These are phyloP conservation scores for Chouioia cunea DNA, from an alignment of 2,888 invertebrate genomes.

Conservation along the genomic window DNA sequence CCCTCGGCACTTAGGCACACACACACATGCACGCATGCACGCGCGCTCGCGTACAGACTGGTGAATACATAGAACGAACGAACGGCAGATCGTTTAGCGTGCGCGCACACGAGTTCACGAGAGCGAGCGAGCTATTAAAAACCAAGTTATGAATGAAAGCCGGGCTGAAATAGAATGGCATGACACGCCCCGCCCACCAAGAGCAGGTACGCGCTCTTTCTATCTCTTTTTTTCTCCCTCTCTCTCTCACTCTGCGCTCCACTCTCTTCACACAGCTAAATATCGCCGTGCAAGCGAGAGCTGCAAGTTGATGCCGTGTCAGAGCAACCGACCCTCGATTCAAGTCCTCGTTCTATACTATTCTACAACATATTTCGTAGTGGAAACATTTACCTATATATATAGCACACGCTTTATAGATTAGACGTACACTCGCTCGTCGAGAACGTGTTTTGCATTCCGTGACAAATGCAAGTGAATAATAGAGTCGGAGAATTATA, in stretches of 20 bases:
- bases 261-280: neutral
- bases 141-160: constrained; percentile 68
- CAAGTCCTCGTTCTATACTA: too few species aligned
- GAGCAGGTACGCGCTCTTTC: constrained; percentile 44
- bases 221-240: too few species aligned
- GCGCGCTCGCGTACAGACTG: neutral
- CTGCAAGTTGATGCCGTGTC: constrained; percentile 44
- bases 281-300: constrained; percentile 27
- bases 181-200: constrained; percentile 64
- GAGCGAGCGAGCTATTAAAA: constrained; percentile 62
- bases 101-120: neutral
- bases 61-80: neutral
- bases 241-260: too few species aligned
- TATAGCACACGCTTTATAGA: too few species aligned
- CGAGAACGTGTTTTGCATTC: too few species aligned
- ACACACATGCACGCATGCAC: neutral
- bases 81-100: neutral
- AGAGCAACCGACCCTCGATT: constrained; percentile 48
- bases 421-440: too few species aligned
- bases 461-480: too few species aligned
- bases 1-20: neutral
- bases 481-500: too few species aligned
- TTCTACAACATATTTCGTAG: too few species aligned
- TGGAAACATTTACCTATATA: too few species aligned
- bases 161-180: constrained; percentile 67